A percentile compares a stretch with the other conserved stretches of the same genome.
These are phyloP conservation scores for Pseudolycoriella hygida DNA, from an alignment of 2,888 invertebrate genomes.

Conservation along the genomic window DNA sequence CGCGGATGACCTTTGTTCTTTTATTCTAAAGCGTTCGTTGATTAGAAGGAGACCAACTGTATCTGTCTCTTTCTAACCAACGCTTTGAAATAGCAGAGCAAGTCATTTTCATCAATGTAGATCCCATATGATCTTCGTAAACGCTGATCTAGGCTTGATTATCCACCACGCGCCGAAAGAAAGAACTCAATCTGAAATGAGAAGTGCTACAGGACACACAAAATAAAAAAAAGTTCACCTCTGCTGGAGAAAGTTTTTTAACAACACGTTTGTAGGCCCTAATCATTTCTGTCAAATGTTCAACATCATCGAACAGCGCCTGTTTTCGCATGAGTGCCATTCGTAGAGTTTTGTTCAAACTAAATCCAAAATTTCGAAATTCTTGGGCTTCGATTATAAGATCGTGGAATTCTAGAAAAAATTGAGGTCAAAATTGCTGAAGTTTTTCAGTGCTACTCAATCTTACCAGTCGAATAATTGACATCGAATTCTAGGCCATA, in stretches of 20 bases:
- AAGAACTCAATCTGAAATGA: too few species aligned
- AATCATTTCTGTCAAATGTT: slow-evolving; percentile 40
- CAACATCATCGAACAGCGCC: slow-evolving; percentile 34
- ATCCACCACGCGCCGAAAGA: too few species aligned
- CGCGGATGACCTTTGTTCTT: too few species aligned
- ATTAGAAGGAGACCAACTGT: too few species aligned
- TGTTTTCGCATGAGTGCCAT: slow-evolving; percentile 34
- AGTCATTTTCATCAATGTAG: too few species aligned
- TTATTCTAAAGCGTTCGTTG: too few species aligned
- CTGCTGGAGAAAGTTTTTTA: slow-evolving; percentile 46
- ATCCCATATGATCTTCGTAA: too few species aligned
- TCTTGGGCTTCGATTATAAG: slow-evolving; percentile 55
- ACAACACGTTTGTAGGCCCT: slow-evolving; percentile 45
- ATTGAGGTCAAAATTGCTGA: background rate
- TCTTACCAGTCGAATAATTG: slow-evolving; percentile 33
- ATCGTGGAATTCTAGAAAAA: slow-evolving; percentile 38
- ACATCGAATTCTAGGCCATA: slow-evolving; percentile 44
- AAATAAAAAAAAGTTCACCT: slow-evolving; percentile 29
- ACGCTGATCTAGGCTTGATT: too few species aligned
- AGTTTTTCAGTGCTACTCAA: slow-evolving; percentile 1
- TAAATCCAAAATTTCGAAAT: slow-evolving; percentile 50
- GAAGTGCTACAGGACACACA: too few species aligned
- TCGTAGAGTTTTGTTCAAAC: slow-evolving; percentile 33
- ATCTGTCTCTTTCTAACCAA: too few species aligned
- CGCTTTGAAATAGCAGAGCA: too few species aligned